Percentiles rank a stretch among this genome's conserved stretches.
phyloP scores from a whole-genome alignment of 2,888 invertebrate genomes.

The Anthophora plumipes region DNA sequence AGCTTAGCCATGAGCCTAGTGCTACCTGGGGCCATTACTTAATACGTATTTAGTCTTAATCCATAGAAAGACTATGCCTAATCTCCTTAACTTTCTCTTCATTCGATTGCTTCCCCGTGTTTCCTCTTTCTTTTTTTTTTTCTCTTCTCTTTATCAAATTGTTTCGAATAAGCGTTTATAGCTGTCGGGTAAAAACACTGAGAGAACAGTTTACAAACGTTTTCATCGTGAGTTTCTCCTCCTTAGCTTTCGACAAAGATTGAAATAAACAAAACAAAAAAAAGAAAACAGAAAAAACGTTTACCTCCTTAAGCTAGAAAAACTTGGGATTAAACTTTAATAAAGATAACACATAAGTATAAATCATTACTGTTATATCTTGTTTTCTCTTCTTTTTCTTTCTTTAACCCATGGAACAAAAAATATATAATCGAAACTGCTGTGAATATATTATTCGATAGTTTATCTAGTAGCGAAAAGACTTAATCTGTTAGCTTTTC shows the following conservation, averaged over 20 bases:
- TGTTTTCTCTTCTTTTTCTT: not conserved
- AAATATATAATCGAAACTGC: slow-evolving; percentile 27
- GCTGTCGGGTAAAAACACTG: slow-evolving; percentile 27
- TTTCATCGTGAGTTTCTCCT: slow-evolving; percentile 1
- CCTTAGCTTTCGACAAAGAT: slow-evolving; percentile 22
- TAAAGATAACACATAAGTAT: slow-evolving; percentile 41
- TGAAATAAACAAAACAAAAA: not conserved
- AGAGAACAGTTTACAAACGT: slow-evolving; percentile 30
- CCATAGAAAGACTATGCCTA: slow-evolving; percentile 46
- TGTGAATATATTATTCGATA: slow-evolving; percentile 15
- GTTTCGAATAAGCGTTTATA: slow-evolving; percentile 29
- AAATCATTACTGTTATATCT: slow-evolving; percentile 25
- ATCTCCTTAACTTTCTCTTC: slow-evolving; percentile 7
- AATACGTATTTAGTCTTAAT: slow-evolving; percentile 52
- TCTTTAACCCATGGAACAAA: slow-evolving; percentile 26
- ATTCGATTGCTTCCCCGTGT: slow-evolving; percentile 21
- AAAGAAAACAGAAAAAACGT: slow-evolving; percentile 15
- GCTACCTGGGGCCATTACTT: slow-evolving; percentile 67
- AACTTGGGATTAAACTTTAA: slow-evolving; percentile 35
- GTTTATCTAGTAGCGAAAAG: slow-evolving; percentile 21
- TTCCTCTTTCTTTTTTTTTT: not conserved
- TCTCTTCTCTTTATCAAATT: slow-evolving; percentile 10
- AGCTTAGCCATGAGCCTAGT: slow-evolving; percentile 68
- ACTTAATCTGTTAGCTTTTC: slow-evolving; percentile 16
- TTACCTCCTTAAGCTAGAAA: slow-evolving; percentile 17